Base-by-base conservation (phyloP, 2,797 vertebrate genomes). In the Coregonus sp. region DNA sequence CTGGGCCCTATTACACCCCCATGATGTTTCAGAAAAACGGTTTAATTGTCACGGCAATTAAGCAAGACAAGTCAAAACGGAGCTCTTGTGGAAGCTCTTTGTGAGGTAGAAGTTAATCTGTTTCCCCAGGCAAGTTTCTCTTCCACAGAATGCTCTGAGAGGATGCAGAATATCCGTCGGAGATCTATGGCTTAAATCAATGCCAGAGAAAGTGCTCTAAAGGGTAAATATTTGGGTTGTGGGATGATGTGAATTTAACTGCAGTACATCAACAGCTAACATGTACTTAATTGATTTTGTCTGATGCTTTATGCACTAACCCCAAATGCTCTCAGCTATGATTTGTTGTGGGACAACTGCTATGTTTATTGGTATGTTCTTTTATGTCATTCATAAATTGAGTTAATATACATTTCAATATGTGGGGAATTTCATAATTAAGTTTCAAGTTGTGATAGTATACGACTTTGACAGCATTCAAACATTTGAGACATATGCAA, bases 21-120 rank as follows among this genome's bases (percentile, higher is more conserved):
- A 73, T 82, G 74, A 86, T 86, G 81, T 82, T 81, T 83, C 86
- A 81, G 81, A 89, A 85, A 91, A 92, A 92, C 84, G 87, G 90
- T 91, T 93, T 92, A 92, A 92, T 92, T 90, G 90, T 86, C 78
- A 50, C 76, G 59, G 83, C 85, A 92, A 92, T 93, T 93, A 92
- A 87, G 87, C 74, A 37, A 81, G 89, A 89, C 91, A 89, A 91
- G 91, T 93, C 88, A 84, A 91, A 92, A 91, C 91, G 84, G 79
- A 84, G 75, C 70, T 86, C 75, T 76, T 54, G 78, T 82, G 74
- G 85, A 88, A 84, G 75, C 84, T 85, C 80, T 68, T 65, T 76
- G 83, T 51, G 80, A 69, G 74, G 54, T 82, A 86, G 82, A 81
- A 81, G 79, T 71, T 82, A 89, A 91, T 89, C 81, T 84, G 72